Evolutionary conservation across 2,888 invertebrate genomes (phyloP).

Genomic region (Macrosoma leucophasiata): DNA sequence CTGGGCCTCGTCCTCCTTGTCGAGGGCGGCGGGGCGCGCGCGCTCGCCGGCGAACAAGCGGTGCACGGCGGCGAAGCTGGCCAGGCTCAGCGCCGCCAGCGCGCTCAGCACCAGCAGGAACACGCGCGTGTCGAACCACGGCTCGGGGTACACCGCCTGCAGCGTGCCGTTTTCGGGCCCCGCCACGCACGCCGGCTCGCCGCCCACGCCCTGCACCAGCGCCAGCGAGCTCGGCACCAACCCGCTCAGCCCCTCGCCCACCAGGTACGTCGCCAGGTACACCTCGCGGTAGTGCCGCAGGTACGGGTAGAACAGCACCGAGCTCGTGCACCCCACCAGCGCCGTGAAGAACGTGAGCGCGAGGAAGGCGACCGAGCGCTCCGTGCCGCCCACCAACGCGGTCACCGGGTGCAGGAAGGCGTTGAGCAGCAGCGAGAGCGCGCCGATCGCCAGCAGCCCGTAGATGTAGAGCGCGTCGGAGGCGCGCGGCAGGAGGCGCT

Average conservation of each 20-base stretch:
- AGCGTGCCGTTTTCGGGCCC: conserved; percentile 45
- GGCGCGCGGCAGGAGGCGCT: conserved; percentile 57
- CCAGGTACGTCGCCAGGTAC: conserved; percentile 87
- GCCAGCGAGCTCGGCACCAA: conserved; percentile 87
- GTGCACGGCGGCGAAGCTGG: conserved; percentile 78
- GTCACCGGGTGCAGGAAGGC: conserved; percentile 78
- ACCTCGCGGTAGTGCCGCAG: conserved; percentile 83
- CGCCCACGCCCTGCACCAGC: conserved; percentile 85
- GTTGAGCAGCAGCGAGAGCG: conserved; percentile 73
- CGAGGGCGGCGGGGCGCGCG: conserved; percentile 48
- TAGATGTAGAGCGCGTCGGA: conserved; percentile 74
- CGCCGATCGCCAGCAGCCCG: conserved; percentile 69
- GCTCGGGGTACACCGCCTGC: conserved; percentile 52
- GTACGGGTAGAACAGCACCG: conserved; percentile 90
- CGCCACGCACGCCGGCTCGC: conserved; percentile 71
- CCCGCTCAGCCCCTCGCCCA: conserved; percentile 89
- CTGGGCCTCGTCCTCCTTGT: conserved; percentile 77
- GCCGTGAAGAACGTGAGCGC: conserved; percentile 80
- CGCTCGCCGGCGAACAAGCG: conserved; percentile 47
- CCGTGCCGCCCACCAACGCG: conserved; percentile 57
- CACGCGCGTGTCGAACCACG: conserved; percentile 78
- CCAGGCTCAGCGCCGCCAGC: conserved; percentile 78
- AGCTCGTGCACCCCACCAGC: conserved; percentile 89
- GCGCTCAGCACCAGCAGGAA: conserved; percentile 81
- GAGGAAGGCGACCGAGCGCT: conserved; percentile 77